Base-by-base conservation (phyloP, 2,797 vertebrate species). In the Pseudochaenichthys georgianus region DNA sequence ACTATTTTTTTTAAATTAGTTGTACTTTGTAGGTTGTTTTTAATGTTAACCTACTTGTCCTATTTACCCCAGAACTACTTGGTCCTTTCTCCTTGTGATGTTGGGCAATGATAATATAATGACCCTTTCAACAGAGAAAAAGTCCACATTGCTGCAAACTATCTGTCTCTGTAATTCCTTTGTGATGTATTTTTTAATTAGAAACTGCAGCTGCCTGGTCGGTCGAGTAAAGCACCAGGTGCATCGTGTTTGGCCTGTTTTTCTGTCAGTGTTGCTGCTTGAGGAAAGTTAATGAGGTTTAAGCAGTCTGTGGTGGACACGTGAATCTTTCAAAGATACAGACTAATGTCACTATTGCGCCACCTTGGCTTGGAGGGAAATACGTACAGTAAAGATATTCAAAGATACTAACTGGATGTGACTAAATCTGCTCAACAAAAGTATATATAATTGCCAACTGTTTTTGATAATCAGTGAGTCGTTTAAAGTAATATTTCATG, bases 51-150 rank as follows among this genome's bases (percentile, higher is more conserved):
- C 11, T 55, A 1, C 16, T 8, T 48, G 13, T 59, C 0, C 0
- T 75, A 50, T 48, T 67, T 11, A 60, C 21, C 12, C 2, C 13
- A 38, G 34, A 34, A 15, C 12, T 45, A 38, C 28, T 28, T 28
- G 28, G 28, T 41, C 10, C 46, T 70, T 28, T 21, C 15, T 57
- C 23, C 17, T 15, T 53, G 13, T 58, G 8, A 38, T 13, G 3
- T 13, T 70, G 16, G 15, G 38, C 62, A 31, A 54, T n/a, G 21
- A 21, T 12, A 19, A 41, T 43, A 13, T 45, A 69, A 75, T 28
- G 51, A 10, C 34, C 45, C 58, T 65, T 75, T 61, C 13, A 41
- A 21, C 41, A 28, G 3, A 28, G 3, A 28, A 28, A 28, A 28
- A 28, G 23, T 58, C 11, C 28, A 23, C 61, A 47, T 38, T 28